A percentile compares a stretch with the other conserved stretches of the same genome.
Conservation (phyloP, 2,113 vertebrate genomes). For the Malurus alboscapulatus region DNA sequence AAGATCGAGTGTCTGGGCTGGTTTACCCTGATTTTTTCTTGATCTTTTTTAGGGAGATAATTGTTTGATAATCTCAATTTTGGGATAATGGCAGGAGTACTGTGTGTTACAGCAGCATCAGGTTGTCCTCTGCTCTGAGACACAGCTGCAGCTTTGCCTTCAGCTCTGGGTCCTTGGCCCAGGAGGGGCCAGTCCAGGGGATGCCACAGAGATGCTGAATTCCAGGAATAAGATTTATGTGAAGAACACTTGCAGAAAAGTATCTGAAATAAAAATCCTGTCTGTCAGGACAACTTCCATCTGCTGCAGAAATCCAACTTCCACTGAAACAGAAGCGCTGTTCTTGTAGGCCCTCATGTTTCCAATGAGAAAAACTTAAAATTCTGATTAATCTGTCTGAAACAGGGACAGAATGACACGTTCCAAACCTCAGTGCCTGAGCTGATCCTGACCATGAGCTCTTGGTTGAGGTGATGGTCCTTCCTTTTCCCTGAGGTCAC, state of each 20-base stretch:
- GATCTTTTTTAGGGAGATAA: neutral
- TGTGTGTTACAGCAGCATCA: accelerated
- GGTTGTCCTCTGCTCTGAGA: neutral
- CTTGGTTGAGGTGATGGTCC: neutral
- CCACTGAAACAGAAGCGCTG: neutral
- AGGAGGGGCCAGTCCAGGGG: neutral
- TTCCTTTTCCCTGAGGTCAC: neutral
- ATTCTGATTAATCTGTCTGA: neutral
- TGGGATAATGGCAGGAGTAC: neutral
- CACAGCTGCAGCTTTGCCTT: neutral
- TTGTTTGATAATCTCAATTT: neutral
- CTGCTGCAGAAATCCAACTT: neutral
- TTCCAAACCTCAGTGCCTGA: neutral
- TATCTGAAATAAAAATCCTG: neutral
- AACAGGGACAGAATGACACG: neutral
- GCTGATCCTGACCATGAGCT: neutral
- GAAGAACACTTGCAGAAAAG: neutral
- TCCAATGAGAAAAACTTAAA: neutral
- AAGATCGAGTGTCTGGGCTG: neutral
- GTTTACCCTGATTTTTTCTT: neutral
- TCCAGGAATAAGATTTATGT: neutral
- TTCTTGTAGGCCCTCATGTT: neutral
- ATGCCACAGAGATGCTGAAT: neutral
- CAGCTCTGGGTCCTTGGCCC: neutral
- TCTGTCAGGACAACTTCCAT: neutral